phyloP scores from a whole-genome alignment of 2,888 invertebrate species.

The Oscheius sp. region DNA sequence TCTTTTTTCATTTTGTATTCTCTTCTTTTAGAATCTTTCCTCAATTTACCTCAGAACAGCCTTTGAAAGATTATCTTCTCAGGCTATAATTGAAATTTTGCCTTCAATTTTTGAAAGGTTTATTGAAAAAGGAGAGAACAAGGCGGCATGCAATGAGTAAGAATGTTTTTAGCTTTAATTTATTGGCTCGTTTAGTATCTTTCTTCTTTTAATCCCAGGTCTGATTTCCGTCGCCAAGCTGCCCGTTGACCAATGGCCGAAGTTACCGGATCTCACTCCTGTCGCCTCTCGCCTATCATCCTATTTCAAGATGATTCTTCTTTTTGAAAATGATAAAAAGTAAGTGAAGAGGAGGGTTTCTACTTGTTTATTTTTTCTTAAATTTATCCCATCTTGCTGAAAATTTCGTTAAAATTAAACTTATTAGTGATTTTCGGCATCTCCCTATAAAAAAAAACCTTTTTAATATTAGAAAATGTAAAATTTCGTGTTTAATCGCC shows the following conservation, averaged over 20 bases:
- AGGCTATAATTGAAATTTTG: slow-evolving; percentile 34
- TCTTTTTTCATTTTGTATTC: no score
- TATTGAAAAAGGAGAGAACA: slow-evolving; percentile 30
- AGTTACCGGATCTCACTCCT: slow-evolving; percentile 1
- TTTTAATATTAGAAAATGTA: no score
- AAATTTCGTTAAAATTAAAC: no score
- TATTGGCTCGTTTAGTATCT: slow-evolving; percentile 33
- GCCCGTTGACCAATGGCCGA: slow-evolving; percentile 42
- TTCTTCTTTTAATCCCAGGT: slow-evolving; percentile 37
- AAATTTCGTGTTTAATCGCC: no score
- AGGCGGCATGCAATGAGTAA: slow-evolving; percentile 36
- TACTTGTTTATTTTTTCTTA: no score
- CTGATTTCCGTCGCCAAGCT: slow-evolving; percentile 35
- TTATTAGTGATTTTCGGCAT: no score
- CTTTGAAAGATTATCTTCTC: slow-evolving; percentile 20
- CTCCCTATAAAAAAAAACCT: no score
- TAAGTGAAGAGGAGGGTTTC: no score
- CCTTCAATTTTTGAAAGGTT: slow-evolving; percentile 35
- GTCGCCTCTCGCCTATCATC: background rate
- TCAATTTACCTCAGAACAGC: slow-evolving; percentile 47
- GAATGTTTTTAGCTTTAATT: background rate
- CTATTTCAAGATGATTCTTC: background rate
- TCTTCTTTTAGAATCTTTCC: no score
- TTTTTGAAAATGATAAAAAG: slow-evolving; percentile 1
- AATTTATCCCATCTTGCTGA: no score